Base-by-base conservation (phyloP, 1,140 invertebrate genomes). In the Calephelis nemesis region DNA sequence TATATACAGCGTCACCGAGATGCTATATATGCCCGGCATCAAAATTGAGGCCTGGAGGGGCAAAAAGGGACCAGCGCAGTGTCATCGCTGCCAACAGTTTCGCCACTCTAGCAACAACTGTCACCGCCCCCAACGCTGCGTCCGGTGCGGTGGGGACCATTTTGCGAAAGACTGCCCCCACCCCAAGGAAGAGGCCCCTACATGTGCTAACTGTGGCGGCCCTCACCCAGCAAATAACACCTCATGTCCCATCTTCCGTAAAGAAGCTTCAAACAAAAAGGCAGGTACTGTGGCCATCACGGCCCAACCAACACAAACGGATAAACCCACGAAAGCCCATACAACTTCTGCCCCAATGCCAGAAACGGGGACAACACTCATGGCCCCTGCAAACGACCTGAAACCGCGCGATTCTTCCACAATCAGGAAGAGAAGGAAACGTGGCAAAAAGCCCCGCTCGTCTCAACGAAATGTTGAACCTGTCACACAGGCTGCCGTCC, bases 1-100 rank as follows among this genome's bases (percentile, higher is more conserved):
- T 19, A 19, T 19, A 47, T 47, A 47, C 10, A 47, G 10, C 45
- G 10, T 47, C 3, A 10, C 7, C 7, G 45, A 47, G 45, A 47
- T 47, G 45, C 45, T 47, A 10, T 47, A 19, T 19, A 19, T 19
- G 15, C 15, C 15, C 0, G 15, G 15, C 15, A 19, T 19, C 15
- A 19, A 19, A 8, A 72, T 63, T 11, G 63, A 40, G 9, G 62
- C 62, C 62, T 63, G 40, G 60, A 7, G 40, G 60, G 60, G 60
- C 1, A 62, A 42, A 40, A n/a, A n/a, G 12, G 39, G 30, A 10
- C 60, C 60, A 10, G 9, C 60, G 7, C 60, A 62, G 10, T 62
- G 60, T n/a, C 60, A 62, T 10, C 0, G 39, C 15, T 19, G 15
- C 15, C 15, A 19, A 19, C 15, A 19, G 15, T 19, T 19, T 19